Evolutionary conservation across 2,888 invertebrate species (phyloP).

Genomic region (Volucella bombylans): DNA sequence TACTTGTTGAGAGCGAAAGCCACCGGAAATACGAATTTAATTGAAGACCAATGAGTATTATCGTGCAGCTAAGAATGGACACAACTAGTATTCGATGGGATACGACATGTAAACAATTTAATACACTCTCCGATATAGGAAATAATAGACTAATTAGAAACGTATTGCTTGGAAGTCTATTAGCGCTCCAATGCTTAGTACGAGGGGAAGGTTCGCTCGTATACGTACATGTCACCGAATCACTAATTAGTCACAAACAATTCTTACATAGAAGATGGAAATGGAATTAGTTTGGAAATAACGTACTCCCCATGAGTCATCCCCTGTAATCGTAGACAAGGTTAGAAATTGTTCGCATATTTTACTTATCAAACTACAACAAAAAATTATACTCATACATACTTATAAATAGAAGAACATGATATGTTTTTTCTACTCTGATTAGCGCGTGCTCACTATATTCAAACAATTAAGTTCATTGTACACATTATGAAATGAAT

Average conservation of each 20-base stretch:
- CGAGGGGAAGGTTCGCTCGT: not conserved
- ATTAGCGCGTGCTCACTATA: no score
- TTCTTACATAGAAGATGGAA: slow-evolving; percentile 4
- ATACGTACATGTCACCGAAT: slow-evolving; percentile 18
- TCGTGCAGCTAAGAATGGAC: slow-evolving; percentile 11
- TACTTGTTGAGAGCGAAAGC: not conserved
- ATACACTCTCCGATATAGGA: not conserved
- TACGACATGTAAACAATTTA: slow-evolving; percentile 23
- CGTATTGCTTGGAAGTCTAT: not conserved
- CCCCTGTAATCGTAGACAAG: slow-evolving; percentile 1
- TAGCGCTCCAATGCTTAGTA: not conserved
- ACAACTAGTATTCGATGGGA: not conserved
- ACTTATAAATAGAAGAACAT: no score
- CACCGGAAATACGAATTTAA: slow-evolving; percentile 60
- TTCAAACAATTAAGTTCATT: no score
- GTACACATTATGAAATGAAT: no score
- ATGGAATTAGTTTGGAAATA: slow-evolving; percentile 17
- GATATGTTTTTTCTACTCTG: no score
- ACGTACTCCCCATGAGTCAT: slow-evolving; percentile 20
- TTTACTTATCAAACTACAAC: slow-evolving; percentile 2
- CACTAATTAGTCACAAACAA: slow-evolving; percentile 29
- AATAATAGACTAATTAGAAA: slow-evolving; percentile 23
- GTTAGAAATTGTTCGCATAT: not conserved
- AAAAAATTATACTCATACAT: no score
- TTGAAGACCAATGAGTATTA: slow-evolving; percentile 51